phyloP scores from a whole-genome alignment of 2,113 vertebrate species.

The Solenodon paradoxus region DNA sequence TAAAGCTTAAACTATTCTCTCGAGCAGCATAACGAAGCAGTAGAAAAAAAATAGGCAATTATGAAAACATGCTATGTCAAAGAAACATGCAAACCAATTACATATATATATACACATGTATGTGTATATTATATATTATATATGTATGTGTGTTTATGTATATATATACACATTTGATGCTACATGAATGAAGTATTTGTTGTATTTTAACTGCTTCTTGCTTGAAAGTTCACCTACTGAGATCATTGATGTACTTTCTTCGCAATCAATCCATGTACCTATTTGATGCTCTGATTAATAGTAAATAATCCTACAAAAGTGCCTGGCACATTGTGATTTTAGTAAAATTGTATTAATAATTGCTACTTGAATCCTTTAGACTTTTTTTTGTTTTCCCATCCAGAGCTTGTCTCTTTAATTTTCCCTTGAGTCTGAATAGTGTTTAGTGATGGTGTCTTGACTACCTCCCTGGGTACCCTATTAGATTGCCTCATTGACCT shows the following conservation, averaged over 20 bases:
- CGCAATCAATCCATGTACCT: not conserved
- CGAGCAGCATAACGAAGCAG: not conserved
- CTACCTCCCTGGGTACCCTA: not conserved
- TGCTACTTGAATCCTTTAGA: not conserved
- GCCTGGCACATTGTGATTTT: not conserved
- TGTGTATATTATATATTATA: not conserved
- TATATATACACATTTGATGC: not conserved
- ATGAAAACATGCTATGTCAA: not conserved
- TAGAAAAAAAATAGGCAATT: not conserved
- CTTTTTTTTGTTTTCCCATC: not conserved
- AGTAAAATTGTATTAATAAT: not conserved
- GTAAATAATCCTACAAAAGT: not conserved
- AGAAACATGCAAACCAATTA: not conserved
- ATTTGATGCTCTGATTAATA: not conserved
- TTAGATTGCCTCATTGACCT: conserved; percentile 50
- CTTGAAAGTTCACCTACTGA: not conserved
- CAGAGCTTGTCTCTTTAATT: conserved; percentile 25
- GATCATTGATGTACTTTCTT: not conserved
- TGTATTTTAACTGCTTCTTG: not conserved
- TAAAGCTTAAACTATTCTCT: not conserved
- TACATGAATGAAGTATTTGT: not conserved
- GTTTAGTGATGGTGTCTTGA: conserved; percentile 39
- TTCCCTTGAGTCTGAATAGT: conserved; percentile 6
- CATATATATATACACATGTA: not conserved
- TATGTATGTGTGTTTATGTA: not conserved